Base-by-base conservation (phyloP, 2,113 vertebrate species). In the Recurvirostra avosetta region DNA sequence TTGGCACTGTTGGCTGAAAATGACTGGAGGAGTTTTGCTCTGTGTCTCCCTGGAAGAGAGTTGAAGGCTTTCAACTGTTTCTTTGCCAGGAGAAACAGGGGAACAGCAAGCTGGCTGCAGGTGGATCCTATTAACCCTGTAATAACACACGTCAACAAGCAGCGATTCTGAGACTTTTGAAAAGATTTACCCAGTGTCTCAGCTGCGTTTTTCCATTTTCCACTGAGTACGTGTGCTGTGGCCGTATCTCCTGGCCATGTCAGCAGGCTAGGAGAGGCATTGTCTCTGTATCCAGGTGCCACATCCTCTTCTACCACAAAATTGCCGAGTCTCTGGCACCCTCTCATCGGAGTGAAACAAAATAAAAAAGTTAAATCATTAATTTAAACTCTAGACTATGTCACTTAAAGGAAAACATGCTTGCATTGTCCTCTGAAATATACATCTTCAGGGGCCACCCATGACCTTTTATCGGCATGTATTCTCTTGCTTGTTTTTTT, bases 41-140 rank as follows among this genome's bases (percentile, higher is more conserved):
- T 2, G 6, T 50, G 20, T n/a, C 47, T 81, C 59, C 27, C 15
- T 58, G 78, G 62, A 77, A 59, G 17, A 77, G 3, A 6, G 61
- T 18, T 90, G 67, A 94, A 49, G 63, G 25, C 50, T 86, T 94
- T 77, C 71, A 55, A 14, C 6, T 80, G 7, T n/a, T 66, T 59
- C 30, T 65, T 91, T 95, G n/a, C 65, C 34, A 77, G 89, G 13
- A 92, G 72, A 86, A 94, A 56, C 0, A 5, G 23, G 43, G 41
- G 26, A 74, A 36, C 20, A 30, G 67, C 71, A 56, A 77, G 30
- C 27, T 78, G 68, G 10, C 80, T 63, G 90, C 97, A 98, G 96
- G 96, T 97, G 91, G 86, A 78, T 97, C 86, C 81, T 88, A 88
- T 98, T 98, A 98, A 96, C 88, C 85, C 84, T 53, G 38, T 27